Evolutionary conservation across 2,113 vertebrate genomes (phyloP).

Genomic region (Semnornis frantzii): DNA sequence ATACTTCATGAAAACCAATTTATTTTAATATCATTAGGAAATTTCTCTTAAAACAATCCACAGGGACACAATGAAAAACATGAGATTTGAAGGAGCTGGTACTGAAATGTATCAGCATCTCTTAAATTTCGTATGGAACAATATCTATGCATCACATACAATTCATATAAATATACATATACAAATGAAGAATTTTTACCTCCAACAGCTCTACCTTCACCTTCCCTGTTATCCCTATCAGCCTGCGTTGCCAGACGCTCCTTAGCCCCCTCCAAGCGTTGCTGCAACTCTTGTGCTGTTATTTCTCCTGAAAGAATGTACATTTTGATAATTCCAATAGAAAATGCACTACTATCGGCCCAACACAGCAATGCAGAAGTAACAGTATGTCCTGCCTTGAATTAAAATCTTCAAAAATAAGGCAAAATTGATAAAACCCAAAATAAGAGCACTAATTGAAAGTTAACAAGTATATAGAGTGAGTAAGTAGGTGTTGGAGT

Average conservation of each 20-base stretch:
- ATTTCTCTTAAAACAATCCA: neutral
- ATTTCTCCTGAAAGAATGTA: slow-evolving; percentile 85
- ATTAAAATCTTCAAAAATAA: neutral
- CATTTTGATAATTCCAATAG: neutral
- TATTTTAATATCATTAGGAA: neutral
- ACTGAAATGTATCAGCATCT: neutral
- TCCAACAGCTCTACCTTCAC: slow-evolving; percentile 71
- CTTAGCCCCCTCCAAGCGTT: slow-evolving; percentile 88
- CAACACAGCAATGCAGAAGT: neutral
- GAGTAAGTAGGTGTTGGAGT: neutral
- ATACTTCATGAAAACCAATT: too few relatives aligned
- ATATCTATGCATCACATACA: neutral
- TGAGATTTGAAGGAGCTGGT: neutral
- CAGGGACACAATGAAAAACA: neutral
- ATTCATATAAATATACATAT: neutral
- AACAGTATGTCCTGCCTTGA: neutral
- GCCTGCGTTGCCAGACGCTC: slow-evolving; percentile 85
- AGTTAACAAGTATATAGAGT: neutral
- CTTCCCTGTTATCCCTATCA: slow-evolving; percentile 71
- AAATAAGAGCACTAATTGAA: neutral
- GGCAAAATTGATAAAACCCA: neutral
- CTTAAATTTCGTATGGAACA: neutral
- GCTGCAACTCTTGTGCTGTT: slow-evolving; percentile 91
- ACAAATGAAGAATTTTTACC: slow-evolving; percentile 38
- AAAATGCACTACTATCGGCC: neutral